A percentile compares a stretch with the other conserved stretches of the same genome.
Evolutionary conservation across 2,888 invertebrate species (phyloP).

Genomic region (Diogma glabrata): DNA sequence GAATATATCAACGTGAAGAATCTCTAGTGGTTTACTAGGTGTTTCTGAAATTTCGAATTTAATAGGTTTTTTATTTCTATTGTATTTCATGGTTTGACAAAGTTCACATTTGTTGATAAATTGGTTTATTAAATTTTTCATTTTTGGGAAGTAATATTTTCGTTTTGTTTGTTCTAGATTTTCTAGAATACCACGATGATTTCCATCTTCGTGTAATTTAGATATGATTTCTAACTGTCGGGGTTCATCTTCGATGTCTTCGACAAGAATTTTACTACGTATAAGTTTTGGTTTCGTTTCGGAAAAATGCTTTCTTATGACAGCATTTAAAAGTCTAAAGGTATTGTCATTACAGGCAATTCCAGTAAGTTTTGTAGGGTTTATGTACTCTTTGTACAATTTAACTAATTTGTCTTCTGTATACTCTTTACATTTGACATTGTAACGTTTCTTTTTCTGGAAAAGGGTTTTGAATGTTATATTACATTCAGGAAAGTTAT

Average conservation of each 20-base stretch:
- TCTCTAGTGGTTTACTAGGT: conserved; percentile 13
- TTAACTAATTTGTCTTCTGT: background rate
- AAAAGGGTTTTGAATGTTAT: too few relatives aligned
- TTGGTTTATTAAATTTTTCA: conserved; percentile 12
- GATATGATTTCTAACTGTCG: too few relatives aligned
- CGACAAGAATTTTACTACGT: background rate
- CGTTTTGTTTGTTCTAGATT: conserved; percentile 11
- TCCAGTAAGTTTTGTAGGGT: too few relatives aligned
- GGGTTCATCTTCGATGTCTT: too few relatives aligned
- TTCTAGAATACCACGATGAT: conserved; percentile 12
- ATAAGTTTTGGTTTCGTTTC: background rate
- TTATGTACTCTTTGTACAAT: too few relatives aligned
- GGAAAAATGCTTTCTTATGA: too few relatives aligned
- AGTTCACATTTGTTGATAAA: background rate
- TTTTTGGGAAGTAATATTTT: conserved; percentile 13
- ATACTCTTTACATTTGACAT: background rate
- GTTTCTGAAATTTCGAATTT: conserved; percentile 15
- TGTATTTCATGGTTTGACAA: conserved; percentile 14
- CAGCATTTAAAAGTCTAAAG: too few relatives aligned
- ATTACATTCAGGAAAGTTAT: background rate
- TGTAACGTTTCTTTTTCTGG: background rate
- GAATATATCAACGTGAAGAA: conserved; percentile 18
- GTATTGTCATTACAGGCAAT: too few relatives aligned
- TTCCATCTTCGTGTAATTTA: conserved; percentile 12
- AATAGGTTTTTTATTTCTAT: conserved; percentile 14